Percentiles rank a stretch among this genome's conserved stretches.
Conservation (phyloP, 2,888 invertebrate species). For the Brassicogethes aeneus region DNA sequence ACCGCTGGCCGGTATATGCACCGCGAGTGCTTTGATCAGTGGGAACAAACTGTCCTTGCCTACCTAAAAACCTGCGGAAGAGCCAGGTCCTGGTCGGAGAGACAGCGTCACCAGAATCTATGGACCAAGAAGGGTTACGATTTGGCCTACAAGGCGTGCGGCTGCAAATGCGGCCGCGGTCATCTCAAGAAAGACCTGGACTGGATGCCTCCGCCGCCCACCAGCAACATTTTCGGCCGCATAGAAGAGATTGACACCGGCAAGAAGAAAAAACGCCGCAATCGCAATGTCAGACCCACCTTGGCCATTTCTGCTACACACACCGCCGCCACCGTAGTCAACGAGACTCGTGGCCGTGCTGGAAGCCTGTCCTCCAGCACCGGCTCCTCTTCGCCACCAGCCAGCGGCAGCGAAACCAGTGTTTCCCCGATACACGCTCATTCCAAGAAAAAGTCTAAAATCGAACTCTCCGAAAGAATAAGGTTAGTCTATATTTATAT, state of each 20-base stretch:
- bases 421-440: slow-evolving; percentile 61
- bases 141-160: slow-evolving; percentile 89
- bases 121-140: slow-evolving; percentile 99
- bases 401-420: slow-evolving; percentile 67
- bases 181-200: slow-evolving; percentile 91
- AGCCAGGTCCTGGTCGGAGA: slow-evolving; percentile 90
- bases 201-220: slow-evolving; percentile 69
- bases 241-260: slow-evolving; percentile 47
- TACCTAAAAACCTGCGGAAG: slow-evolving; percentile 86
- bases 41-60: slow-evolving; percentile 83
- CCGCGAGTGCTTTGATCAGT: slow-evolving; percentile 88
- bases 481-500: slow-evolving; percentile 56
- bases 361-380: slow-evolving; percentile 71
- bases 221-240: slow-evolving; percentile 42
- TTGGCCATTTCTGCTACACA: slow-evolving; percentile 49
- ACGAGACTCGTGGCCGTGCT: slow-evolving; percentile 50
- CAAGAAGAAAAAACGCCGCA: slow-evolving; percentile 53
- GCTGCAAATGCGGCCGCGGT: slow-evolving; percentile 86
- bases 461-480: slow-evolving; percentile 70
- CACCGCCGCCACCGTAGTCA: slow-evolving; percentile 37
- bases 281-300: slow-evolving; percentile 49
- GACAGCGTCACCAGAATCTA: slow-evolving; percentile 87
- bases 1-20: slow-evolving; percentile 88
- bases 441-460: slow-evolving; percentile 55
- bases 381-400: slow-evolving; percentile 71